Percentiles rank a stretch among this genome's conserved stretches.
Evolutionary conservation across 2,888 invertebrate genomes (phyloP).

Genomic region (Heliconius aoede): DNA sequence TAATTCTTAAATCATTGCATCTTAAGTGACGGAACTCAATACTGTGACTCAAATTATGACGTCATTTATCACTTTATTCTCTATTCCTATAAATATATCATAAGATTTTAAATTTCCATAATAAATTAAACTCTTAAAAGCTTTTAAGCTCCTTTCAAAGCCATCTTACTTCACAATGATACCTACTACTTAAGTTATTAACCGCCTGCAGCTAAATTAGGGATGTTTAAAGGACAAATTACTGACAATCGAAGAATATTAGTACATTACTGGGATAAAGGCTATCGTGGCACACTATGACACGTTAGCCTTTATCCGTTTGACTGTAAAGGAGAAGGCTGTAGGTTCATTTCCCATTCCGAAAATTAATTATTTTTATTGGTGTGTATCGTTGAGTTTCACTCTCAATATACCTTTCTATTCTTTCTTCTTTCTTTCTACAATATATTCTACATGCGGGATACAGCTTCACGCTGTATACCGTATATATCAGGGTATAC

Average conservation of each 20-base stretch:
- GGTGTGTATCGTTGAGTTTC: no score
- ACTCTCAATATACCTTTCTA: no score
- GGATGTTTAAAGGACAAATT: background rate
- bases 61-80: background rate
- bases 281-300: background rate
- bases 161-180: background rate
- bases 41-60: no score
- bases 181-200: slow-evolving; percentile 10
- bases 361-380: background rate
- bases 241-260: background rate
- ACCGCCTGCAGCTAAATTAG: background rate
- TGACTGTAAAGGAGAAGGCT: background rate
- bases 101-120: background rate
- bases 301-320: no score
- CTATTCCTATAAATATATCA: background rate
- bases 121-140: background rate
- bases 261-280: background rate
- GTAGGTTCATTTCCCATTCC: background rate
- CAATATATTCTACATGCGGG: no score
- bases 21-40: no score
- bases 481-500: no score
- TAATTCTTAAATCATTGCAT: no score
- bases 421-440: no score
- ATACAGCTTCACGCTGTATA: no score
- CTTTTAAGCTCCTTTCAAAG: slow-evolving; percentile 12